Evolutionary conservation across 2,113 vertebrate genomes (phyloP).

Genomic region (Phoxinus phoxinus): DNA sequence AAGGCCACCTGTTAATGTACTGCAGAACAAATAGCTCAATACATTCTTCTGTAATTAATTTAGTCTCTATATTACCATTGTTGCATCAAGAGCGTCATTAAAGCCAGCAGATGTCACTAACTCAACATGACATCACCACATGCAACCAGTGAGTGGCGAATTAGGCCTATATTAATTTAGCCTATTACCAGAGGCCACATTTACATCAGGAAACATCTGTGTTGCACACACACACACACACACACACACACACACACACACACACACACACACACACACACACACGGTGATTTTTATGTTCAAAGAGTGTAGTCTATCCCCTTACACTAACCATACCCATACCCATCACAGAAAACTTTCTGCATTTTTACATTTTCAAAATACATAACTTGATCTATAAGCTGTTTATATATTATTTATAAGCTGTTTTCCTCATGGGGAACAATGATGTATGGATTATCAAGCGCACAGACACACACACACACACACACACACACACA

Average conservation of each 20-base stretch:
- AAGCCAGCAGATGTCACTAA: slow-evolving; percentile 57
- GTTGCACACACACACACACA: not conserved
- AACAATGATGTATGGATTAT: too few relatives aligned
- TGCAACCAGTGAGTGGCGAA: not conserved
- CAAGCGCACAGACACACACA: too few relatives aligned
- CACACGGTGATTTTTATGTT: too few relatives aligned
- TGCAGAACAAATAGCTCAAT: not conserved
- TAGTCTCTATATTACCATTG: not conserved
- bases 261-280: too few relatives aligned
- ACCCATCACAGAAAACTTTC: too few relatives aligned
- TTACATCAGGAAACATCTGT: slow-evolving; percentile 14
- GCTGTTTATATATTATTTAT: too few relatives aligned
- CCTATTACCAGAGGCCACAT: not conserved
- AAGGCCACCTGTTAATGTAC: not conserved
- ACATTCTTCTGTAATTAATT: not conserved
- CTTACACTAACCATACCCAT: too few relatives aligned
- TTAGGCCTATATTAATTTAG: not conserved
- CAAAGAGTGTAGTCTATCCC: too few relatives aligned
- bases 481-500: not conserved
- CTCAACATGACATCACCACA: slow-evolving; percentile 7
- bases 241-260: too few relatives aligned
- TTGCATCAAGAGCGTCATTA: slow-evolving; percentile 12
- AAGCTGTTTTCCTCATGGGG: too few relatives aligned
- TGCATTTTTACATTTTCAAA: too few relatives aligned
- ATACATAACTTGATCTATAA: too few relatives aligned